A percentile compares a stretch with the other conserved stretches of the same genome.
These are phyloP conservation scores for Zhengitettix transpicula DNA, from an alignment of 2,888 invertebrate genomes.

Conservation along the genomic window DNA sequence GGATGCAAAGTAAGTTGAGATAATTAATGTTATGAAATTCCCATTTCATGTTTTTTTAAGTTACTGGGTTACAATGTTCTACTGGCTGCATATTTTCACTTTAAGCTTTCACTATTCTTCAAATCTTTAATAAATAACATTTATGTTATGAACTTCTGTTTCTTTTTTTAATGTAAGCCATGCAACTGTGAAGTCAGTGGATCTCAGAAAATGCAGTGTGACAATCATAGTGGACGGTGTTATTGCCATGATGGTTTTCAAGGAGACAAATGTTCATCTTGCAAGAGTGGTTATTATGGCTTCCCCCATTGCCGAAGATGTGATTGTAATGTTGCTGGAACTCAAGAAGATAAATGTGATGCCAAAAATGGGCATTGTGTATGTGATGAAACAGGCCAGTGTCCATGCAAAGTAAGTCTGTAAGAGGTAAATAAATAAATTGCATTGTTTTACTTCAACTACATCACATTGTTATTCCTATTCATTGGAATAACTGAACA, in stretches of 20 bases:
- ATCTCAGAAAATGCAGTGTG: constrained; percentile 48
- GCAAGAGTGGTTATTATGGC: constrained; percentile 74
- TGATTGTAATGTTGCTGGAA: constrained; percentile 62
- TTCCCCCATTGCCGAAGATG: constrained; percentile 70
- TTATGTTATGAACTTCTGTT: too few relatives aligned
- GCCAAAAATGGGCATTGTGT: background rate
- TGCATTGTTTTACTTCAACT: too few relatives aligned
- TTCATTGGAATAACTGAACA: too few relatives aligned
- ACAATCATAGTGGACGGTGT: constrained; percentile 46
- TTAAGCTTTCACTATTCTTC: too few relatives aligned
- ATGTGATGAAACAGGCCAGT: background rate
- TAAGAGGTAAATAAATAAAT: too few relatives aligned
- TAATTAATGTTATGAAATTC: too few relatives aligned
- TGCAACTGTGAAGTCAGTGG: constrained; percentile 63
- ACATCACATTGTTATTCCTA: too few relatives aligned
- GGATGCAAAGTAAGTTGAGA: constrained; percentile 52
- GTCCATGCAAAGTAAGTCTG: background rate
- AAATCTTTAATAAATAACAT: too few relatives aligned
- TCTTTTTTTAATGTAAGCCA: constrained; percentile 17
- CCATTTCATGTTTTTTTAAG: too few relatives aligned
- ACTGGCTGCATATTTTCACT: background rate
- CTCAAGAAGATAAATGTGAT: constrained; percentile 20
- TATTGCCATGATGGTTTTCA: constrained; percentile 56
- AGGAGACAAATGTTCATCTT: constrained; percentile 63
- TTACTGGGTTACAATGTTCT: background rate